Conservation (phyloP, 2,113 vertebrate genomes). For the Herpailurus yagouaroundi region DNA sequence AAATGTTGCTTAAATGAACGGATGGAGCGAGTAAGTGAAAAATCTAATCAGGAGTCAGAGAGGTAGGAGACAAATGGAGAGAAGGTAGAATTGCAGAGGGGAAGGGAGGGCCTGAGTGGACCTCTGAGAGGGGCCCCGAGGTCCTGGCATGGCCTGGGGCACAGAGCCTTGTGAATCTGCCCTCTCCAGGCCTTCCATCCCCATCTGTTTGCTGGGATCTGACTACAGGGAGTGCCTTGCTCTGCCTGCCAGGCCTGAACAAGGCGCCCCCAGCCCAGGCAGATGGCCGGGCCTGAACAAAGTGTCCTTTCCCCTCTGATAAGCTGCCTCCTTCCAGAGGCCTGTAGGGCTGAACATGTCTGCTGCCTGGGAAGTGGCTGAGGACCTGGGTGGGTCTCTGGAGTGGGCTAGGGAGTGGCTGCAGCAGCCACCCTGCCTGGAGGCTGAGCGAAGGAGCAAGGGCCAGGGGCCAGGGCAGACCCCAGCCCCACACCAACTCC, state of each 20-base stretch:
- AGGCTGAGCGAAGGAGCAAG: neutral
- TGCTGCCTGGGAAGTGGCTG: slow-evolving; percentile 13
- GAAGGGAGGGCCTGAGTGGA: neutral
- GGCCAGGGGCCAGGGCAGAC: no score
- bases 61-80: neutral
- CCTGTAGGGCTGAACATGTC: neutral
- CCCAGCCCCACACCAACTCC: no score
- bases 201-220: neutral
- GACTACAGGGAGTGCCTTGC: neutral
- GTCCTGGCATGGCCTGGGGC: no score
- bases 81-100: neutral
- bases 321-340: neutral
- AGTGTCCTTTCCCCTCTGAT: slow-evolving; percentile 18
- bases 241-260: neutral
- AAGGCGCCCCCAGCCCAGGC: neutral
- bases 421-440: neutral
- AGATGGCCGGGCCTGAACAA: neutral
- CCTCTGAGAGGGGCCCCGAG: neutral
- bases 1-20: neutral
- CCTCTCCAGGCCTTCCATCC: neutral
- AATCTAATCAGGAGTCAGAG: neutral
- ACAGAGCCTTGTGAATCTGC: neutral
- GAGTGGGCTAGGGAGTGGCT: neutral
- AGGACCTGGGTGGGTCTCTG: neutral
- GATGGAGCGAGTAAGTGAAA: neutral